Percentiles rank a stretch among this genome's conserved stretches.
phyloP scores from a whole-genome alignment of 2,113 vertebrate species.

The Proteles cristata region DNA sequence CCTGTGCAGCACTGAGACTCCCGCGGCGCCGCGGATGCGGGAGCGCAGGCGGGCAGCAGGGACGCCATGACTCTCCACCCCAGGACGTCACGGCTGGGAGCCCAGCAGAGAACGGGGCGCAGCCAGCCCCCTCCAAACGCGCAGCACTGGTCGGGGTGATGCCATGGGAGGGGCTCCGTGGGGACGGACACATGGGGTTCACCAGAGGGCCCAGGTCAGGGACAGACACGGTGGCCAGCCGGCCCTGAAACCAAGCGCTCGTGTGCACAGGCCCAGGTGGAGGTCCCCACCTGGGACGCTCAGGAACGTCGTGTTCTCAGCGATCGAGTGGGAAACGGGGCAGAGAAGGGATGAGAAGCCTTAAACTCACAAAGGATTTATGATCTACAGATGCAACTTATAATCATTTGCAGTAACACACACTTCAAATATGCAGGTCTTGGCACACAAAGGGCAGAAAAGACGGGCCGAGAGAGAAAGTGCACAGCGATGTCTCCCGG shows the following conservation, averaged over 20 bases:
- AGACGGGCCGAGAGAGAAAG: too few species aligned
- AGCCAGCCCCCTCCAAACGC: not conserved
- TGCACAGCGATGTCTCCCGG: accelerated
- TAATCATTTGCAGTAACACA: not conserved
- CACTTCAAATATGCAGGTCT: not conserved
- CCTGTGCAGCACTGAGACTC: too few species aligned
- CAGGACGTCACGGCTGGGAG: not conserved
- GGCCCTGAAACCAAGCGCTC: not conserved
- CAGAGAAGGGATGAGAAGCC: accelerated
- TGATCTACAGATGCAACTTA: accelerated
- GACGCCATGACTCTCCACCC: not conserved
- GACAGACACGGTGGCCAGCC: accelerated
- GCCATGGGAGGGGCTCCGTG: not conserved
- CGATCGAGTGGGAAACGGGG: too few species aligned
- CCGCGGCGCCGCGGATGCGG: too few species aligned
- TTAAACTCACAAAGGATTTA: not conserved
- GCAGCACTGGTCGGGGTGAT: not conserved
- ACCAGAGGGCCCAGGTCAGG: too few species aligned
- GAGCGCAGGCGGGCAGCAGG: not conserved
- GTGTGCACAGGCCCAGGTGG: accelerated
- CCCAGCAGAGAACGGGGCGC: not conserved
- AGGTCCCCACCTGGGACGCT: too few species aligned
- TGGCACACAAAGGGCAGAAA: too few species aligned
- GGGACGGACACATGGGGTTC: not conserved
- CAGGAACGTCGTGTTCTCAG: not conserved